Evolutionary conservation across 1,140 invertebrate genomes (phyloP), one percentile per base, ranked within the genome.

Genomic region (Adelges cooleyi): DNA sequence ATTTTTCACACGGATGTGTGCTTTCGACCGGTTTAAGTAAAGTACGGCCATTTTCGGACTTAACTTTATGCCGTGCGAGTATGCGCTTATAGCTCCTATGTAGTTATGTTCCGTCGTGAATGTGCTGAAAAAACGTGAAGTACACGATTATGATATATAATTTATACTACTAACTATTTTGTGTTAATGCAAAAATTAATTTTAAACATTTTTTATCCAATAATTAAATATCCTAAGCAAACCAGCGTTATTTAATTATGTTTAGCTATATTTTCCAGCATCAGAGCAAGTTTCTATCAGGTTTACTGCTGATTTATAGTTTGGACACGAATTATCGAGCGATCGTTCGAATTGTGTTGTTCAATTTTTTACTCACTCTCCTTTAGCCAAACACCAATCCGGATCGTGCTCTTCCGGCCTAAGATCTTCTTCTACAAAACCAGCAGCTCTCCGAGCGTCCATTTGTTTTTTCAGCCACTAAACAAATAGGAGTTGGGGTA

Each of bases 361-460:
- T 29, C 27, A 49, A 59, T 44, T n/a, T 3, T 18, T 40, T 67
- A 79, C 82, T 75, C 73, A 84, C 82, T 89, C 82, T 69, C 88
- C 90, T 77, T 92, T 92, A 50, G 86, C 81, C 68, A 87, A 83
- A 42, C 91, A 80, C 82, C 86, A 92, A 65, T 84, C 77, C 3
- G 89, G 88, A 77, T 92, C 86, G 70, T 83, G 83, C 75, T 93
- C 89, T 74, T 92, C 87, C 9, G 85, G 83, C 62, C 82, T 77
- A 2, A 92, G 75, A 76, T 93, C 87, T 72, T 84, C 82, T 23
- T 82, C 81, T 20, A 85, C 77, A 69, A 90, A 84, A 72, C 89
- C 87, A 62, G 79, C 80, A 50, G 80, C 81, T 72, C 82, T 77
- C 71, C 85, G 79, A 13, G 86, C 86, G 73, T 86, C 81, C 3